Conservation (phyloP, 2,113 vertebrate genomes). For the Formicarius rufipectus region DNA sequence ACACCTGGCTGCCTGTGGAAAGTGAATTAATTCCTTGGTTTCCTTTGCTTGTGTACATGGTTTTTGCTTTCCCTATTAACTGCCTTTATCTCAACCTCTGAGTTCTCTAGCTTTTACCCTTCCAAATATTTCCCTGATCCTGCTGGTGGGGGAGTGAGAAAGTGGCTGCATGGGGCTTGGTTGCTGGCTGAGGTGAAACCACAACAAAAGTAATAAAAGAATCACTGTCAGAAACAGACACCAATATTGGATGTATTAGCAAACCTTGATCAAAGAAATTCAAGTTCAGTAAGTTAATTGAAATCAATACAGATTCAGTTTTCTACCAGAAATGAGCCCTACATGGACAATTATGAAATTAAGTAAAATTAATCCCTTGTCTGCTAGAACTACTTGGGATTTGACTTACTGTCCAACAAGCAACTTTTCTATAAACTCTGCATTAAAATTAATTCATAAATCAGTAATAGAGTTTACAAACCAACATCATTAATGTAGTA, state of each 20-base stretch:
- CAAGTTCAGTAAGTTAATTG: not conserved
- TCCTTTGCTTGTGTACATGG: not conserved
- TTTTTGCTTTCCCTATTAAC: not conserved
- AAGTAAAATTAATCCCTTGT: not conserved
- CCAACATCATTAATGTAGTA: not conserved
- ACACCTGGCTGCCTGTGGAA: not conserved
- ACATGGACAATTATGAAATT: not conserved
- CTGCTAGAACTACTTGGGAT: not conserved
- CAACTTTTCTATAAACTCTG: conserved; percentile 33
- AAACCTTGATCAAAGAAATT: not conserved
- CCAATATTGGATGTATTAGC: not conserved
- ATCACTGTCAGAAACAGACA: not conserved
- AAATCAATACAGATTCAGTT: conserved; percentile 30
- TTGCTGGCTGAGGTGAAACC: not conserved
- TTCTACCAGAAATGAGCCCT: not conserved
- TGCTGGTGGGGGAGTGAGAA: not conserved
- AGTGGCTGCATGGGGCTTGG: fast-evolving
- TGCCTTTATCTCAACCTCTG: not conserved
- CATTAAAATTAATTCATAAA: conserved; percentile 39
- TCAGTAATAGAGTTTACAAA: conserved; percentile 51
- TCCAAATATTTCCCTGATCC: not conserved
- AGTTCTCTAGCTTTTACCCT: not conserved
- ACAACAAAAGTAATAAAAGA: not conserved
- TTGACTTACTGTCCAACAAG: not conserved
- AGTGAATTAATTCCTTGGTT: not conserved